Conservation (phyloP, 2,888 invertebrate species). For the Cephalotes varians region DNA sequence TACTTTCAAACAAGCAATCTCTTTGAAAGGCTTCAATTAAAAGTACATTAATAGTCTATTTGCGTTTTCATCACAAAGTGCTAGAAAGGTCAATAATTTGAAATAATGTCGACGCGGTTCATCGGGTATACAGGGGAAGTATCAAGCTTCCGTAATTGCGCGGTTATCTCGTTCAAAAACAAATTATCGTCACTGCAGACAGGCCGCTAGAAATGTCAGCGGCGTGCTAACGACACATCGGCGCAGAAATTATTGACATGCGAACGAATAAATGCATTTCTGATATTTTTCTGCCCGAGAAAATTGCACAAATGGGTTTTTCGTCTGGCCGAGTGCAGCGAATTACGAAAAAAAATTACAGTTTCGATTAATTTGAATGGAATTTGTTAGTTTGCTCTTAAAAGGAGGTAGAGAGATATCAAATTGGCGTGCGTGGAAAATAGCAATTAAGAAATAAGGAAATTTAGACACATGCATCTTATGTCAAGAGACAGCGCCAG, state of each 20-base stretch:
- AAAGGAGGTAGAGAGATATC: background rate
- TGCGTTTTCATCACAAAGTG: constrained; percentile 6
- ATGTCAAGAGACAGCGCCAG: too few species aligned
- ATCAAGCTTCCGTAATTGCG: constrained; percentile 30
- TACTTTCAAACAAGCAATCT: background rate
- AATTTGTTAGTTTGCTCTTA: background rate
- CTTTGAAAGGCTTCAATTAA: background rate
- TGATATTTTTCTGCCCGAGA: constrained; percentile 40
- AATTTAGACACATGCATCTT: background rate
- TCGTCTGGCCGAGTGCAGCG: background rate
- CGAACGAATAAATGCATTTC: constrained; percentile 35
- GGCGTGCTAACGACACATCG: constrained; percentile 19
- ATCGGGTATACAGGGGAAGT: background rate
- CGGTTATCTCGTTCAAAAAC: constrained; percentile 43
- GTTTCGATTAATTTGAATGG: constrained; percentile 24
- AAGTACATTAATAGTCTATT: background rate
- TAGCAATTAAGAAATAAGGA: background rate
- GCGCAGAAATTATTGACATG: constrained; percentile 47
- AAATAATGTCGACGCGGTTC: background rate
- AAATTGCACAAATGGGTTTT: constrained; percentile 22
- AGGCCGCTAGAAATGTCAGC: constrained; percentile 37
- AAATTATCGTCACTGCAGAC: constrained; percentile 50
- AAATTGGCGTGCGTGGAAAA: too few species aligned
- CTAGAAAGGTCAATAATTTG: constrained; percentile 16
- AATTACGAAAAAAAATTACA: background rate